Evolutionary conservation across 1,140 invertebrate genomes (phyloP).

Genomic region (Cyphomyrmex costatus): DNA sequence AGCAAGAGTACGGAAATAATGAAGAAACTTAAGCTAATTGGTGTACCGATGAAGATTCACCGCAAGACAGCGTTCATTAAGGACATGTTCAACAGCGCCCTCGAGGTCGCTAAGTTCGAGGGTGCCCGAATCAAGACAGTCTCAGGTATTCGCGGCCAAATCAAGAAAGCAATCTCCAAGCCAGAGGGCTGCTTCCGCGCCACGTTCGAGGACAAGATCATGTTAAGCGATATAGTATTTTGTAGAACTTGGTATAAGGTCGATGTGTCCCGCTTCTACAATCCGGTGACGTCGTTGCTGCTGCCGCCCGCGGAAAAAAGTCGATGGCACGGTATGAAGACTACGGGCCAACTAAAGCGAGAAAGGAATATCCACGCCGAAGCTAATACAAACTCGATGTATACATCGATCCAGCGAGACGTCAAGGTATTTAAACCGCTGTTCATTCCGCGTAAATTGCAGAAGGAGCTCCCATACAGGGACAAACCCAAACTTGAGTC

Average conservation of each 20-base stretch:
- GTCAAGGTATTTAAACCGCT: constrained; percentile 93
- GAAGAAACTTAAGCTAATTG: constrained; percentile 99
- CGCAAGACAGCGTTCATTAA: constrained; percentile 99
- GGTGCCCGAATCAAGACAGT: constrained; percentile 98
- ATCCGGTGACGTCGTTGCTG: constrained; percentile 95
- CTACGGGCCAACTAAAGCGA: constrained; percentile 95
- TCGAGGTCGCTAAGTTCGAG: constrained; percentile 99
- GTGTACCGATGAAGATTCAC: constrained; percentile 96
- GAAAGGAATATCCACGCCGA: constrained; percentile 92
- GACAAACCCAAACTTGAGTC: constrained; percentile 93
- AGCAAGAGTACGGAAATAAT: constrained; percentile 97
- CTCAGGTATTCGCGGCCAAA: constrained; percentile 98
- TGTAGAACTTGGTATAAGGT: constrained; percentile 98
- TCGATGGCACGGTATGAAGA: constrained; percentile 97
- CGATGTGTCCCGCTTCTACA: constrained; percentile 97
- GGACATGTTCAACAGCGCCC: constrained; percentile 96
- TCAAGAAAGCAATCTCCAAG: constrained; percentile 96
- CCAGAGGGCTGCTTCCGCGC: constrained; percentile 97
- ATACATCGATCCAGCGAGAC: constrained; percentile 92
- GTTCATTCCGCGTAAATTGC: constrained; percentile 94
- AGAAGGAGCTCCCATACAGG: constrained; percentile 96
- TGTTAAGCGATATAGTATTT: constrained; percentile 97
- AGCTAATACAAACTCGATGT: constrained; percentile 94
- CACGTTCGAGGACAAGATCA: constrained; percentile 99
- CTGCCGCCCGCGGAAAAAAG: constrained; percentile 92